A percentile compares a stretch with the other conserved stretches of the same genome.
Conservation (phyloP, 2,113 vertebrate species). For the Pardalotus punctatus region DNA sequence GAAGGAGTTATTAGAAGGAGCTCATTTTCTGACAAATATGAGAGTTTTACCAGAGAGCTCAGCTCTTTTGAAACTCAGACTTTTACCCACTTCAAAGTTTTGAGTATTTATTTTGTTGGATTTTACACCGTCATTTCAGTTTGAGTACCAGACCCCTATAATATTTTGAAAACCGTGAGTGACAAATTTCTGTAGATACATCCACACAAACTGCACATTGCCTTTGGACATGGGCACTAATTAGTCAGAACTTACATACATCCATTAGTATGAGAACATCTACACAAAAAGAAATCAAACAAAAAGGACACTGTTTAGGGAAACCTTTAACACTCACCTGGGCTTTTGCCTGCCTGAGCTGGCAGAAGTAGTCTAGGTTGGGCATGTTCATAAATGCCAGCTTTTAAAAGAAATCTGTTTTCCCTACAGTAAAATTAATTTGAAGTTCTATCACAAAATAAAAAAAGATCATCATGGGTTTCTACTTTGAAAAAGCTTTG, state of each 20-base stretch:
- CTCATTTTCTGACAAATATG: neutral
- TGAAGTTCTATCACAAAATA: neutral
- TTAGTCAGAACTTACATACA: neutral
- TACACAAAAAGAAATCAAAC: neutral
- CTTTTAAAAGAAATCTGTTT: neutral
- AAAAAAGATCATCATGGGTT: neutral
- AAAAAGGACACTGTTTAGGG: neutral
- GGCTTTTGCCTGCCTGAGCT: neutral
- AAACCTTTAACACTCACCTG: neutral
- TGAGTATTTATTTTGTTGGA: neutral
- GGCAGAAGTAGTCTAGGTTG: neutral
- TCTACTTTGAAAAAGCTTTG: neutral
- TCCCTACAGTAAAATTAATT: neutral
- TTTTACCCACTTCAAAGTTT: neutral
- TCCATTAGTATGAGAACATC: neutral
- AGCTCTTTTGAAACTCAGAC: neutral
- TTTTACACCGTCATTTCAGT: neutral
- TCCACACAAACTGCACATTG: neutral
- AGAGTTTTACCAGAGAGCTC: neutral
- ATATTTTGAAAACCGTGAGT: neutral
- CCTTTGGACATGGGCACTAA: neutral
- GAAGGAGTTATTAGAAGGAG: neutral
- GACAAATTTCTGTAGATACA: neutral
- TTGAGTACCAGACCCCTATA: neutral
- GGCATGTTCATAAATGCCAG: neutral